A percentile compares a stretch with the other conserved stretches of the same genome.
Evolutionary conservation across 1,140 invertebrate genomes (phyloP).

Genomic region (Drosophila nigromelanica): DNA sequence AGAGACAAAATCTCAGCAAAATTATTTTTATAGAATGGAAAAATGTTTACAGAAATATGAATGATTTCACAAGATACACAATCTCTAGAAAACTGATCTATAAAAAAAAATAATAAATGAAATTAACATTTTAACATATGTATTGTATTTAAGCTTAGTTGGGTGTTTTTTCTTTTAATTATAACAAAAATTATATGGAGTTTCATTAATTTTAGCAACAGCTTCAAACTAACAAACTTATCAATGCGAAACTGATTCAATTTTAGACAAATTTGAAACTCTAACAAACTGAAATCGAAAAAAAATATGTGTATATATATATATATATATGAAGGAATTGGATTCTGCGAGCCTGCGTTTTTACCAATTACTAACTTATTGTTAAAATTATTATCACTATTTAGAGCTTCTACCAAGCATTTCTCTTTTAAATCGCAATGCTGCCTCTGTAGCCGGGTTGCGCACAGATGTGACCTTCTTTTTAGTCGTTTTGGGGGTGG

Average conservation of each 20-base stretch:
- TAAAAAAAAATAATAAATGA: neutral
- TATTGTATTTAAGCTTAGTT: neutral
- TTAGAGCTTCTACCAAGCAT: constrained; percentile 25
- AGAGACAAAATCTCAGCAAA: too few relatives aligned
- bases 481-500: neutral
- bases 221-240: neutral
- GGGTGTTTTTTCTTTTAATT: neutral
- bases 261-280: neutral
- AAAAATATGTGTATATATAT: neutral
- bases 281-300: neutral
- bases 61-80: too few relatives aligned
- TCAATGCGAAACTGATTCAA: neutral
- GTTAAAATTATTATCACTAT: constrained; percentile 7
- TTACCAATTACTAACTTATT: neutral
- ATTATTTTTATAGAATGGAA: too few relatives aligned
- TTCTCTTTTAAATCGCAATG: constrained; percentile 59
- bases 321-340: neutral
- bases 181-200: neutral
- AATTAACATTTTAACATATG: neutral
- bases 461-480: neutral
- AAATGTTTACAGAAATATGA: too few relatives aligned
- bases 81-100: neutral
- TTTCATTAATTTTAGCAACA: neutral
- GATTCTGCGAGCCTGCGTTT: neutral
- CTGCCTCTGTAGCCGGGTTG: constrained; percentile 54